Evolutionary conservation across 1,140 invertebrate genomes (phyloP).

Genomic region (Diplogasteroides magnus): DNA sequence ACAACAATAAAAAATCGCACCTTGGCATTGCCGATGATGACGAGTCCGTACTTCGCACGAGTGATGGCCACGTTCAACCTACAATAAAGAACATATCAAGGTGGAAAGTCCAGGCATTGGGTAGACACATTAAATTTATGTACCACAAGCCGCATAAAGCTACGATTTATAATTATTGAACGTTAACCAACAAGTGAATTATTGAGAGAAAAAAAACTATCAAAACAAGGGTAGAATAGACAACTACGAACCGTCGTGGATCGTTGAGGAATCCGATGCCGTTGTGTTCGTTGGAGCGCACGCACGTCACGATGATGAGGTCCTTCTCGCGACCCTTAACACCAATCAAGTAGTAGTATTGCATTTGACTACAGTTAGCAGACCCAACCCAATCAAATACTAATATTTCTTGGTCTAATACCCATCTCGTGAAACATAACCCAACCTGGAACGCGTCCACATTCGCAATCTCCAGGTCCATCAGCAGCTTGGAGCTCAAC

Average conservation of each 20-base stretch:
- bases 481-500: constrained; percentile 89
- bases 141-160: too few species aligned
- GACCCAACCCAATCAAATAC: too few species aligned
- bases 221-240: too few species aligned
- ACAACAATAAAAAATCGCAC: constrained; percentile 1
- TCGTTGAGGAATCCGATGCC: constrained; percentile 92
- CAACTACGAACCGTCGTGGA: constrained; percentile 69
- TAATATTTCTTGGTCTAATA: too few species aligned
- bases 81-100: background rate
- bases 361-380: too few species aligned
- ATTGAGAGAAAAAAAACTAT: too few species aligned
- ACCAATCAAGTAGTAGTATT: constrained; percentile 21
- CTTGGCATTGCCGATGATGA: constrained; percentile 98
- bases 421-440: too few species aligned
- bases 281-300: constrained; percentile 82
- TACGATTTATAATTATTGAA: too few species aligned
- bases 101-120: too few species aligned
- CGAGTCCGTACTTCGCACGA: constrained; percentile 88
- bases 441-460: constrained; percentile 82
- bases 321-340: constrained; percentile 85
- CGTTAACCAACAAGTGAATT: too few species aligned
- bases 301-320: constrained; percentile 85
- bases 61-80: constrained; percentile 94
- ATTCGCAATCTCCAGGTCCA: constrained; percentile 97
- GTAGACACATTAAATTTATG: too few species aligned